These are phyloP conservation scores for Osmoderma eremita DNA, from an alignment of 2,888 invertebrate species.

Conservation along the genomic window DNA sequence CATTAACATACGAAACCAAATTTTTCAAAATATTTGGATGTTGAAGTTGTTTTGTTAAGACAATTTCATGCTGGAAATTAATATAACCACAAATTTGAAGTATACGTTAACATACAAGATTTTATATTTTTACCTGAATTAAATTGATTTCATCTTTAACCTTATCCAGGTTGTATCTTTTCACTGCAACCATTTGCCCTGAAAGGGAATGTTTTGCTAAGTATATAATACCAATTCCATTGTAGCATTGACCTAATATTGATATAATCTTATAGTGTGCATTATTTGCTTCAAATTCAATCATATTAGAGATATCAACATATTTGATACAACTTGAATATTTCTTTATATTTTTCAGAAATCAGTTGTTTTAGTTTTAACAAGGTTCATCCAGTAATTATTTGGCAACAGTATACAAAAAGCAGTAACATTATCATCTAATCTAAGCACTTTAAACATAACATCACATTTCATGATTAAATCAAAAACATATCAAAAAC, in stretches of 20 bases:
- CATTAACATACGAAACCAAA: slow-evolving; percentile 79
- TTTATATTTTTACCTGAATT: slow-evolving; percentile 64
- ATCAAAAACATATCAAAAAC: background rate
- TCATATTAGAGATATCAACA: slow-evolving; percentile 53
- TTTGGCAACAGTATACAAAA: background rate
- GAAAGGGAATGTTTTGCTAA: slow-evolving; percentile 75
- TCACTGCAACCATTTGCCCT: slow-evolving; percentile 76
- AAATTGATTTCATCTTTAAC: slow-evolving; percentile 70
- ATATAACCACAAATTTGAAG: background rate
- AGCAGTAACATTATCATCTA: background rate
- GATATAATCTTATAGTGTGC: slow-evolving; percentile 75
- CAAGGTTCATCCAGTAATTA: too few relatives aligned
- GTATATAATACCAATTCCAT: slow-evolving; percentile 76
- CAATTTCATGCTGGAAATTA: slow-evolving; percentile 78
- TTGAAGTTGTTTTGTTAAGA: slow-evolving; percentile 78
- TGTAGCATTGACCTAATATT: slow-evolving; percentile 75
- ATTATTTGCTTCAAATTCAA: slow-evolving; percentile 66
- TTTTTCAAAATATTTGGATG: slow-evolving; percentile 83
- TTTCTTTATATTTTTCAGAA: too few relatives aligned
- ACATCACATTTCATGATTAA: background rate
- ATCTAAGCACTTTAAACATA: background rate
- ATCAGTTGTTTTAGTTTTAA: too few relatives aligned
- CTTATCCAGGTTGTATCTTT: slow-evolving; percentile 80
- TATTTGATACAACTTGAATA: slow-evolving; percentile 40
- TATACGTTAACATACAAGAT: background rate